Evolutionary conservation across 2,888 invertebrate species (phyloP).

Genomic region (Lottia gigantea): DNA sequence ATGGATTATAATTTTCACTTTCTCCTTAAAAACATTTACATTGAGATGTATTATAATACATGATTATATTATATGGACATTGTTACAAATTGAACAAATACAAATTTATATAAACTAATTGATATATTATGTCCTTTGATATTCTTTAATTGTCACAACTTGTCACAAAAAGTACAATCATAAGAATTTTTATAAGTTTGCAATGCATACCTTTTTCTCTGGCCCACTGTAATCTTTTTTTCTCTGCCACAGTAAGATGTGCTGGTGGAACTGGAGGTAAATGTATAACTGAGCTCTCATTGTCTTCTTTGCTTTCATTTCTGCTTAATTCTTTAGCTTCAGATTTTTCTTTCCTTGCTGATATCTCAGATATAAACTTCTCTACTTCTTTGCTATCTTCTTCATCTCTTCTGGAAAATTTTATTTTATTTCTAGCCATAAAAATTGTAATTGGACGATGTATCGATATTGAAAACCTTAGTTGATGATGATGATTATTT

Average conservation of each 20-base stretch:
- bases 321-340: conserved; percentile 23
- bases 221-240: conserved; percentile 93
- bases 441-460: no score
- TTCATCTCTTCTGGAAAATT: neutral
- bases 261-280: conserved; percentile 47
- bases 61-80: no score
- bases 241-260: conserved; percentile 75
- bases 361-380: conserved; percentile 9
- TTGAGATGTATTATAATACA: no score
- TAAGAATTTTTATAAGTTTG: no score
- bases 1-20: conserved; percentile 75
- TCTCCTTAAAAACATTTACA: neutral
- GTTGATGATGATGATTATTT: no score
- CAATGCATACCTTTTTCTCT: conserved; percentile 90
- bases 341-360: conserved; percentile 18
- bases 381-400: conserved; percentile 32
- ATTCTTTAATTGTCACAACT: no score
- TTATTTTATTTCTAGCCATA: no score
- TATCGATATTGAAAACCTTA: no score
- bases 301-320: conserved; percentile 20
- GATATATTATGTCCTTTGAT: no score
- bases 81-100: no score
- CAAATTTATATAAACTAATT: no score
- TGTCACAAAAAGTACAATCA: neutral
- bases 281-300: conserved; percentile 33